Base-by-base conservation (phyloP, 1,140 invertebrate species). In the Sycophila sp. region DNA sequence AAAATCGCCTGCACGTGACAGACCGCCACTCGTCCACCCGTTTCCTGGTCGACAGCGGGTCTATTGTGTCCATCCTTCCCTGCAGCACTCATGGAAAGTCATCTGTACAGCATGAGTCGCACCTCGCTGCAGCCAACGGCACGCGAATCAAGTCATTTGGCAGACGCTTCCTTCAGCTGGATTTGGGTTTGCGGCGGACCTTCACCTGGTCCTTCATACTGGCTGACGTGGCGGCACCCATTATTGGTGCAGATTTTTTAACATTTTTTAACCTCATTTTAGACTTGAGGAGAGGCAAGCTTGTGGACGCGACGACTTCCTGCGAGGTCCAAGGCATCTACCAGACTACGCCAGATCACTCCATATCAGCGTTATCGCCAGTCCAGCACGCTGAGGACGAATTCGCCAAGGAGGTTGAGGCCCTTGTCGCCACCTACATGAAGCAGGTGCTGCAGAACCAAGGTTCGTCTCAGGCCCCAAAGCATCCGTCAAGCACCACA, bases 171-270 rank as follows among this genome's bases (percentile, higher is more conserved):
- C 32, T 84, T 13, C 55, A 63, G 24, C 53, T 83, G 0, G 72
- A 83, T 60, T 53, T 84, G 3, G 77, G 77, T 24, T 49, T 76
- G 10, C 66, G 75, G 15, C 68, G 80, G 56, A 42, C 69, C 22
- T 81, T 77, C 64, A 42, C 55, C 36, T 84, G 78, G 81, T 19
- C 66, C 7, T 85, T 84, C 56, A 76, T 81, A 28, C 66, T 85
- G 4, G 80, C 81, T 11, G 76, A 78, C 26, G 78, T 81, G 0
- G 63, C 56, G 1, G 73, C 75, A 30, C 75, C 83, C 1, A 84
- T 85, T 8, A 69, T 84, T 0, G 81, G 81, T 38, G 81, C 82
- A 4, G 82, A 85, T 66, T 80, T 84, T 42, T 56, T 86, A 15
- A 28, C 38, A 0, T 30, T 78, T 65, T 77, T 73, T 68, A 62